Evolutionary conservation across 2,797 vertebrate species (phyloP).

Genomic region (Tapirus indicus): DNA sequence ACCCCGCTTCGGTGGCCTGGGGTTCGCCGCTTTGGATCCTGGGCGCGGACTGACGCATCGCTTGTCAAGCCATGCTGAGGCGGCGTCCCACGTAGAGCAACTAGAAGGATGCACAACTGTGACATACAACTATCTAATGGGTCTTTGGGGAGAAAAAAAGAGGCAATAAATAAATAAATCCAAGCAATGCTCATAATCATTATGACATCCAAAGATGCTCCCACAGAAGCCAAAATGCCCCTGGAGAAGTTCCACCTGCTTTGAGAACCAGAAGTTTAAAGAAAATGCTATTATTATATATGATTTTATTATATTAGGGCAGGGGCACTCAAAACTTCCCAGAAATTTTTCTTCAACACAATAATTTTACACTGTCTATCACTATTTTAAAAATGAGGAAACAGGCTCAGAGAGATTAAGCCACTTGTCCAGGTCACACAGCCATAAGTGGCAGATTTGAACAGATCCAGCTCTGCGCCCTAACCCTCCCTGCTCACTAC

Average conservation of each 20-base stretch:
- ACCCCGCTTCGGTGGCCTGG: no score
- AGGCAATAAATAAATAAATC: neutral
- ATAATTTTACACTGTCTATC: neutral
- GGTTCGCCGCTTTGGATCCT: no score
- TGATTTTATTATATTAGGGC: neutral
- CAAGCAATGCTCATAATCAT: neutral
- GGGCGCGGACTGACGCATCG: no score
- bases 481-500: neutral
- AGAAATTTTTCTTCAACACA: neutral
- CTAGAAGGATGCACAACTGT: no score
- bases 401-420: neutral
- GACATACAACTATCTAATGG: no score
- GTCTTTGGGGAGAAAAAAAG: no score
- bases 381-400: conserved; percentile 2
- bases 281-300: neutral
- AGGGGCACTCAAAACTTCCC: neutral
- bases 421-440: neutral
- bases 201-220: neutral
- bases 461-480: neutral
- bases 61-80: no score
- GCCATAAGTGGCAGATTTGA: neutral
- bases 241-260: neutral
- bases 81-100: no score
- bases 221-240: neutral
- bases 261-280: conserved; percentile 1